Conservation (phyloP, 2,888 invertebrate species). For the Melinaea menophilus region DNA sequence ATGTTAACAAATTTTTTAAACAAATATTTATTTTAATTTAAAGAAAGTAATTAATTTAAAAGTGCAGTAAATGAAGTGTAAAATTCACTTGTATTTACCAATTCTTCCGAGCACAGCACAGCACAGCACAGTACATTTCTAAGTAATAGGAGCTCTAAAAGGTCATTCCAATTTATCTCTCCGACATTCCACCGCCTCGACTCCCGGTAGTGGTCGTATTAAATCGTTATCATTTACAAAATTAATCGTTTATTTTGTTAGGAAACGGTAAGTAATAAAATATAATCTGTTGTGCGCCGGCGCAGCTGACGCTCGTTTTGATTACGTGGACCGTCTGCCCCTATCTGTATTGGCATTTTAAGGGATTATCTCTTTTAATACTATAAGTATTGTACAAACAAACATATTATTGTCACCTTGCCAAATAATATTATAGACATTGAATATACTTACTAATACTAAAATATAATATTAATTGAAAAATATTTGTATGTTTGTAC, state of each 20-base stretch:
- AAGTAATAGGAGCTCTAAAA: constrained; percentile 36
- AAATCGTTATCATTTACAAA: constrained; percentile 67
- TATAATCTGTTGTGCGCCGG: constrained; percentile 41
- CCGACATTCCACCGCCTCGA: constrained; percentile 45
- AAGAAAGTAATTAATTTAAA: too few relatives aligned
- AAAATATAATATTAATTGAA: too few relatives aligned
- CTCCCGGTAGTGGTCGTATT: constrained; percentile 48
- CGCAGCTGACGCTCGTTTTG: constrained; percentile 46
- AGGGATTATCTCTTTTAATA: too few relatives aligned
- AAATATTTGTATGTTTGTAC: too few relatives aligned
- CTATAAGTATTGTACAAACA: too few relatives aligned
- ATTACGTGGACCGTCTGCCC: constrained; percentile 15
- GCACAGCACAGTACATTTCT: not conserved
- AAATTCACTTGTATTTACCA: not conserved
- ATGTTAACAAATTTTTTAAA: too few relatives aligned
- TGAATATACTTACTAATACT: too few relatives aligned
- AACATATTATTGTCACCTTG: too few relatives aligned
- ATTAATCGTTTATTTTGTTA: constrained; percentile 68
- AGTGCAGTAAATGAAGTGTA: too few relatives aligned
- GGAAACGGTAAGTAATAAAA: constrained; percentile 54
- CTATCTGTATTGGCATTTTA: too few relatives aligned
- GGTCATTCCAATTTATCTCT: constrained; percentile 47
- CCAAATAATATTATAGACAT: too few relatives aligned
- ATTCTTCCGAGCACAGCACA: not conserved
- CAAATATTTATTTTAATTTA: too few relatives aligned